Evolutionary conservation across 2,797 vertebrate species (phyloP).

Genomic region (Microcaecilia unicolor): DNA sequence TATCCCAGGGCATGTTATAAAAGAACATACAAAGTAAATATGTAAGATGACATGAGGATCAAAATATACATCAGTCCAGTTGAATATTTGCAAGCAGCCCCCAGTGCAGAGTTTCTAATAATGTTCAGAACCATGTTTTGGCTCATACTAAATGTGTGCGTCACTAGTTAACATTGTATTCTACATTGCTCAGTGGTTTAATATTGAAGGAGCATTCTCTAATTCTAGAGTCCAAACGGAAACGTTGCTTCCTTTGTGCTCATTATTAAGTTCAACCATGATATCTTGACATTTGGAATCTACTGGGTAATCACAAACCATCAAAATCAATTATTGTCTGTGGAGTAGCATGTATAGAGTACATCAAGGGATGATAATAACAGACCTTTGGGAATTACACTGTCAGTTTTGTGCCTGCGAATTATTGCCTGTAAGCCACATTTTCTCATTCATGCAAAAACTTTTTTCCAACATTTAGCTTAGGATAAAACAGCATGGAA

Average conservation of each 20-base stretch:
- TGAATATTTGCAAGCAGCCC: no score
- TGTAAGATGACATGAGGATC: no score
- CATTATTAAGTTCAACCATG: conserved; percentile 7
- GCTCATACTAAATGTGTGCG: no score
- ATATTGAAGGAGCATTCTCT: fast-evolving
- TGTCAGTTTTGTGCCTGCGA: conserved; percentile 25
- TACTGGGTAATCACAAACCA: neutral
- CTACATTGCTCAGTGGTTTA: neutral
- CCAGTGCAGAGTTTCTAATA: no score
- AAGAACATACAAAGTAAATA: no score
- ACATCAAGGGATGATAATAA: neutral
- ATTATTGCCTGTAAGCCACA: conserved; percentile 15
- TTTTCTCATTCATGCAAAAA: conserved; percentile 16
- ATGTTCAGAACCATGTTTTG: no score
- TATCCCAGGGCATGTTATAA: no score
- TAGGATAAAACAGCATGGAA: no score
- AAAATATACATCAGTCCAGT: neutral
- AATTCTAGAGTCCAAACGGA: neutral
- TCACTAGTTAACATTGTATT: neutral
- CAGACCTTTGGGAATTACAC: no score
- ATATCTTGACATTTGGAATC: neutral
- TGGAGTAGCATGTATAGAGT: neutral
- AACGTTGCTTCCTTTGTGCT: neutral
- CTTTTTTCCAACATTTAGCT: conserved; percentile 12
- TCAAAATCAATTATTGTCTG: conserved; percentile 8